phyloP scores from a whole-genome alignment of 1,140 invertebrate genomes.

The Eumeta japonica region DNA sequence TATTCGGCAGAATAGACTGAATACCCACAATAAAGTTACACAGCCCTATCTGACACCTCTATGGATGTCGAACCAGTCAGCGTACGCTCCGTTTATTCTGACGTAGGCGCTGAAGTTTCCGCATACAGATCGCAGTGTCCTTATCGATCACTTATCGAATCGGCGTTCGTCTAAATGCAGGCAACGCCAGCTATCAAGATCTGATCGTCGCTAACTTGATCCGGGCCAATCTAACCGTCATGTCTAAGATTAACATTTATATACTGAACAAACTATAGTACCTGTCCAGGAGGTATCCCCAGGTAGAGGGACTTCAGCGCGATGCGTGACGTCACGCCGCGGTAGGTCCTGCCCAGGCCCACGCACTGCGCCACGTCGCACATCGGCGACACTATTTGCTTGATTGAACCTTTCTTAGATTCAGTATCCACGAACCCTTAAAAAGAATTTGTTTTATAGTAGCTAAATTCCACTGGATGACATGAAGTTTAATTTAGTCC shows the following conservation, averaged over 20 bases:
- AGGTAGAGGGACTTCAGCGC: slow-evolving; percentile 47
- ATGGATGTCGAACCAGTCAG: too few relatives aligned
- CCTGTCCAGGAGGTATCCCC: slow-evolving; percentile 44
- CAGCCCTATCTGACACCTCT: too few relatives aligned
- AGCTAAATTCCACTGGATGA: too few relatives aligned
- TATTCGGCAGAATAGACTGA: too few relatives aligned
- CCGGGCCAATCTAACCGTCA: not conserved
- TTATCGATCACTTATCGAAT: not conserved
- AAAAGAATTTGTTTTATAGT: too few relatives aligned
- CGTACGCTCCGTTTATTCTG: too few relatives aligned
- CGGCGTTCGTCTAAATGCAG: not conserved
- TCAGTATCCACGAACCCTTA: slow-evolving; percentile 31
- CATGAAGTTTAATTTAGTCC: too few relatives aligned
- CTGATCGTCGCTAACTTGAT: not conserved
- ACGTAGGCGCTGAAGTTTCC: too few relatives aligned
- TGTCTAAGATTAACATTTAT: slow-evolving; percentile 1
- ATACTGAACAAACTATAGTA: slow-evolving; percentile 13
- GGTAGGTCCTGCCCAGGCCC: slow-evolving; percentile 49
- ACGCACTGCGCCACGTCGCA: slow-evolving; percentile 43
- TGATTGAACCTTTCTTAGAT: slow-evolving; percentile 18
- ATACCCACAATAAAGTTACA: not conserved
- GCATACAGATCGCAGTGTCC: too few relatives aligned
- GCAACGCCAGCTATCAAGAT: not conserved
- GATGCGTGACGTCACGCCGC: slow-evolving; percentile 33
- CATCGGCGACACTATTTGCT: slow-evolving; percentile 6